phyloP scores from a whole-genome alignment of 92 coral and sea anemone species.

The Micromussa lordhowensis region DNA sequence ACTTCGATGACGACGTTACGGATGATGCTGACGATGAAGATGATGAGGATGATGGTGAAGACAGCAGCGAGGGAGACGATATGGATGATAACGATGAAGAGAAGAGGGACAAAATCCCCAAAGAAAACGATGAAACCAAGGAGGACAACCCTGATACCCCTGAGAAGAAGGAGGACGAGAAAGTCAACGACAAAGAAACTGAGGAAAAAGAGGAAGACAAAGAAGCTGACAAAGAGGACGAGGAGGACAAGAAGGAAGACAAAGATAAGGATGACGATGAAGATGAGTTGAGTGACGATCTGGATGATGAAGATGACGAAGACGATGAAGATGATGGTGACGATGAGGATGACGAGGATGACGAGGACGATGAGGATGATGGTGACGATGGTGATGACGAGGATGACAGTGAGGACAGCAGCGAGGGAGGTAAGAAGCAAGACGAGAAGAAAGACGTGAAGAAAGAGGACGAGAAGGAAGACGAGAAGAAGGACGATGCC shows the following conservation, averaged over 20 bases:
- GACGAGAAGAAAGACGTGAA: constrained; percentile 33
- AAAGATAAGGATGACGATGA: constrained; percentile 56
- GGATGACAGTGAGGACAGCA: constrained; percentile 45
- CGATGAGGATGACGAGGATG: constrained; percentile 59
- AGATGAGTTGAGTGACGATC: constrained; percentile 38
- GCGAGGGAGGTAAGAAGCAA: constrained; percentile 44
- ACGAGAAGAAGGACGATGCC: constrained; percentile 47
- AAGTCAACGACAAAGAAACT: constrained; percentile 63
- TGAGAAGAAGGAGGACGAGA: constrained; percentile 42
- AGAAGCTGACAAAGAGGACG: constrained; percentile 51
- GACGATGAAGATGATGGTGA: constrained; percentile 54
- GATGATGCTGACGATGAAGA: constrained; percentile 60
- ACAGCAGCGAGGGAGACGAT: constrained; percentile 54
- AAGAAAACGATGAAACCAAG: constrained; percentile 53
- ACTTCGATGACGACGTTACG: constrained; percentile 68
- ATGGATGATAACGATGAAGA: constrained; percentile 50
- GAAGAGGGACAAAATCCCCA: constrained; percentile 35
- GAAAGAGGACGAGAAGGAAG: not conserved
- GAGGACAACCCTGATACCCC: constrained; percentile 41
- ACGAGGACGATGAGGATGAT: constrained; percentile 46
- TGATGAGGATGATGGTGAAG: constrained; percentile 56
- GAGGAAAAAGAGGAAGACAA: constrained; percentile 49
- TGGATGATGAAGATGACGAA: constrained; percentile 67
- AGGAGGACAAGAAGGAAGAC: constrained; percentile 26
- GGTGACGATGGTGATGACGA: constrained; percentile 44